phyloP scores from a whole-genome alignment of 2,888 invertebrate species.

The Lathronympha strigana region DNA sequence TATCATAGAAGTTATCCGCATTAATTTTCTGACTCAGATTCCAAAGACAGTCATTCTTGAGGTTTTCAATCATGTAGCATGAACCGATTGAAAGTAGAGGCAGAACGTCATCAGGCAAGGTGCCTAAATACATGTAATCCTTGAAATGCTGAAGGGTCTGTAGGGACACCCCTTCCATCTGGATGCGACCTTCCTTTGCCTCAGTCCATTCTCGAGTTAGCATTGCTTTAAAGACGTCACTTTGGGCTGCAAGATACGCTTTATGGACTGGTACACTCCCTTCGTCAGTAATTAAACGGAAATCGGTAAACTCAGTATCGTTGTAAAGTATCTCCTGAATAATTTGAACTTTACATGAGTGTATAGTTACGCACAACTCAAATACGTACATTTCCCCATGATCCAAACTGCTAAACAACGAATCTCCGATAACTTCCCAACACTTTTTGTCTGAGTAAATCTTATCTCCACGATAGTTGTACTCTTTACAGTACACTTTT shows the following conservation, averaged over 20 bases:
- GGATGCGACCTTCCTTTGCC: background rate
- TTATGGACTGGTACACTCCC: background rate
- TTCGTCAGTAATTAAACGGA: background rate
- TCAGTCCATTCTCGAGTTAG: background rate
- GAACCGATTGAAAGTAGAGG: background rate
- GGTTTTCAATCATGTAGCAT: background rate
- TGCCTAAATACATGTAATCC: background rate
- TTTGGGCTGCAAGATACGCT: background rate
- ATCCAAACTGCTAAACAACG: background rate
- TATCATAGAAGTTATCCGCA: background rate
- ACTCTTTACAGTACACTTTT: background rate
- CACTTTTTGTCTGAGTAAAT: background rate
- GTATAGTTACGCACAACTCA: background rate
- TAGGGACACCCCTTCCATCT: background rate
- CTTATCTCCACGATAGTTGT: background rate
- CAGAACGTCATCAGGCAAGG: background rate
- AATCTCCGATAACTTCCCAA: background rate
- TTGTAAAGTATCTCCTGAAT: background rate
- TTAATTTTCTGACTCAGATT: background rate
- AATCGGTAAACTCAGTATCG: background rate
- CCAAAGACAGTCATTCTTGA: background rate
- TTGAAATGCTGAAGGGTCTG: conserved; percentile 1
- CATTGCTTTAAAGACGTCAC: background rate
- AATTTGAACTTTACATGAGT: background rate
- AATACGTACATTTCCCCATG: background rate